Conservation (phyloP, 2,888 invertebrate genomes). For the Eueremaeus valkanovi region DNA sequence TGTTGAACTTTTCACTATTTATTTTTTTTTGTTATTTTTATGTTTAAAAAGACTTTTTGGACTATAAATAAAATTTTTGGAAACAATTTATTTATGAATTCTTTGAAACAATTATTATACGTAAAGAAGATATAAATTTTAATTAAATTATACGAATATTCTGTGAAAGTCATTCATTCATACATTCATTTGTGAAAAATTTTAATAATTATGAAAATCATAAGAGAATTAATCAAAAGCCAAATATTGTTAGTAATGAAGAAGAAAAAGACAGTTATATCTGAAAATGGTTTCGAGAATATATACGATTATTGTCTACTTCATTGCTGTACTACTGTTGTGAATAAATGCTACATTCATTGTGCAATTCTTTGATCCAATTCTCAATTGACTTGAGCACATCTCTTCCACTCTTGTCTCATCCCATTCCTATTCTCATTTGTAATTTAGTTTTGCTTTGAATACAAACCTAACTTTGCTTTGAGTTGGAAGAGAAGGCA, state of each 20-base stretch:
- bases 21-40: too few relatives aligned
- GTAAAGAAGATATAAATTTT: not conserved
- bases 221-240: not conserved
- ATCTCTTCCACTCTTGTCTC: not conserved
- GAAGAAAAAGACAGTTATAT: too few relatives aligned
- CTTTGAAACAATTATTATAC: too few relatives aligned
- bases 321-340: not conserved
- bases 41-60: too few relatives aligned
- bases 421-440: slow-evolving; percentile 19
- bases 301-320: too few relatives aligned
- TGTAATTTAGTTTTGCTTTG: slow-evolving; percentile 15
- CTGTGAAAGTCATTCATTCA: not conserved
- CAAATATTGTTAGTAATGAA: not conserved
- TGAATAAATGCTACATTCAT: not conserved
- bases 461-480: slow-evolving; percentile 1
- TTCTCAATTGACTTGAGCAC: not conserved
- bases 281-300: too few relatives aligned
- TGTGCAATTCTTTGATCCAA: not conserved
- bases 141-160: not conserved
- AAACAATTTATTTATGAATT: too few relatives aligned
- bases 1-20: too few relatives aligned
- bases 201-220: not conserved
- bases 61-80: too few relatives aligned
- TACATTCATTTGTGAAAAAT: not conserved
- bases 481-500: not conserved